Percentiles rank a stretch among this genome's conserved stretches.
These are phyloP conservation scores for Struthio camelus DNA, from an alignment of 2,113 vertebrate species.

Conservation along the genomic window DNA sequence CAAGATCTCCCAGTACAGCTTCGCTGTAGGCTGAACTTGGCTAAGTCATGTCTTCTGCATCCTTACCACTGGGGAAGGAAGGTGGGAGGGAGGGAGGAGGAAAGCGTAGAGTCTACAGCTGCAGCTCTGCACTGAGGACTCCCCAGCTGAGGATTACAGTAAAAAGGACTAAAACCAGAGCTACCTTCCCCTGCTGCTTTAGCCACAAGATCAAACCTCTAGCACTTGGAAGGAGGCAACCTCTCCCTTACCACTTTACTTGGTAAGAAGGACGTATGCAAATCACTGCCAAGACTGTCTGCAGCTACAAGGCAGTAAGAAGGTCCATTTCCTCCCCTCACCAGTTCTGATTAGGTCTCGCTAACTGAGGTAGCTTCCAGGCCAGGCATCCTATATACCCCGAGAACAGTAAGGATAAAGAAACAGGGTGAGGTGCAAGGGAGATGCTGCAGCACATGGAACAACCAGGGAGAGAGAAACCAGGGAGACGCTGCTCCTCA, in stretches of 20 bases:
- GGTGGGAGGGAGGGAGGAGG: background rate
- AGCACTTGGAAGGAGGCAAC: background rate
- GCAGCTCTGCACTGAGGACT: background rate
- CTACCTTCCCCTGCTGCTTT: background rate
- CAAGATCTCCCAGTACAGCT: background rate
- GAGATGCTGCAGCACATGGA: background rate
- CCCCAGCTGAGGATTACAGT: background rate
- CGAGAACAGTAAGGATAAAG: background rate
- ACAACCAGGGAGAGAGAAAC: background rate
- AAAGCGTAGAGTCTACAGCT: background rate
- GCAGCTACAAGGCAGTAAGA: background rate
- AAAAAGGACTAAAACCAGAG: background rate
- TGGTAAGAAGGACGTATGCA: background rate
- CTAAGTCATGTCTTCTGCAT: background rate
- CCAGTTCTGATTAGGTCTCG: background rate
- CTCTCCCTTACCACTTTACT: background rate
- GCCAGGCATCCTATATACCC: background rate
- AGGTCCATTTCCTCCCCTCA: background rate
- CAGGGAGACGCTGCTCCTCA: conserved; percentile 57
- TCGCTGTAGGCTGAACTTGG: conserved; percentile 30
- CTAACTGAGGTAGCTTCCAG: background rate
- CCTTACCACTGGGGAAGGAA: background rate
- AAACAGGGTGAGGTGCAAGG: background rate
- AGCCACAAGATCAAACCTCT: background rate
- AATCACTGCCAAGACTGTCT: background rate